phyloP scores from a whole-genome alignment of 1,140 invertebrate species.

The Drosophila melanogaster region Release_6_plus_ISO1_MT NT_033779.5:8918501-8919000 shows the following conservation, averaged over 20 bases:
- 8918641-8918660: too few species aligned
- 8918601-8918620: too few species aligned
- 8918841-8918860: conserved; percentile 80
- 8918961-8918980: conserved; percentile 45
- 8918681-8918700: background rate
- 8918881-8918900: conserved; percentile 63
- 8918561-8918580: too few species aligned
- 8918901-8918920: conserved; percentile 49
- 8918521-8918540: too few species aligned
- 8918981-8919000: conserved; percentile 48
- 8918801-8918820: conserved; percentile 58
- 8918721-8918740: conserved; percentile 1
- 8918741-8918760: conserved; percentile 54
- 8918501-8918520: too few species aligned
- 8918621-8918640: too few species aligned
- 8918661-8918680: too few species aligned
- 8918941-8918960: conserved; percentile 11
- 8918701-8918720: background rate
- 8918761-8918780: conserved; percentile 48
- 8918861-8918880: conserved; percentile 51
- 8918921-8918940: conserved; percentile 6
- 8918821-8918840: conserved; percentile 42
- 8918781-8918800: conserved; percentile 52
- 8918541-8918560: too few species aligned
- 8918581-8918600: too few species aligned